Base-by-base conservation (phyloP, 2,888 invertebrate genomes). In the Drosophila suboccidentalis region DNA sequence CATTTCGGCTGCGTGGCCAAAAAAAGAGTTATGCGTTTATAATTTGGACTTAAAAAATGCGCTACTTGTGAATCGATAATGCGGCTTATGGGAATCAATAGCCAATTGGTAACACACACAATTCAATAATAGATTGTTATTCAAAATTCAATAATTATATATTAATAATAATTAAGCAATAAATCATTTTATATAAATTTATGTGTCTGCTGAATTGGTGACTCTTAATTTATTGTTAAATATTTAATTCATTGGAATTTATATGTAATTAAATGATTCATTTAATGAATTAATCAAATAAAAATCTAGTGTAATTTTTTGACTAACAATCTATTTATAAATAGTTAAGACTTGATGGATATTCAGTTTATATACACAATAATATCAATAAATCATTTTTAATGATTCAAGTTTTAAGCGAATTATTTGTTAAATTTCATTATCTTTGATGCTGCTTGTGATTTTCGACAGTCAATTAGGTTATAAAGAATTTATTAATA, bases 1-100 rank as follows among this genome's bases (percentile, higher is more conserved):
- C 68, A 59, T 74, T 83, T 65, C 50, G 47, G 53, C 53, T 41
- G 34, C 29, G 41, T 63, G 49, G 26, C 46, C 19, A 39, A 49
- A 57, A 72, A 78, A 77, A 75, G 80, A 88, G 80, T 77, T 83
- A 82, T 83, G 66, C 72, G 77, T 54, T 73, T 82, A 75, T 84
- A 87, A 84, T 82, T 62, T 77, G 46, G 53, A 49, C 60, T 72
- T 53, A 68, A 51, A 49, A 47, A 46, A 55, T 75, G 41, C 70
- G 47, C 87, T 81, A 81, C 69, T 26, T 43, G 49, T 6, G 39
- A 22, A 44, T 15, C 32, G 10, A 9, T 26, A 10, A 32, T 26
- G 13, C 1, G 41, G 62, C 22, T 0, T 57, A 22, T 78, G 0
- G 4, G 6, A 51, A 32, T 49, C 1, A 11, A 3, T 3, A 38